Conservation (phyloP, 1,140 invertebrate genomes). For the Cyclargus thomasi region DNA sequence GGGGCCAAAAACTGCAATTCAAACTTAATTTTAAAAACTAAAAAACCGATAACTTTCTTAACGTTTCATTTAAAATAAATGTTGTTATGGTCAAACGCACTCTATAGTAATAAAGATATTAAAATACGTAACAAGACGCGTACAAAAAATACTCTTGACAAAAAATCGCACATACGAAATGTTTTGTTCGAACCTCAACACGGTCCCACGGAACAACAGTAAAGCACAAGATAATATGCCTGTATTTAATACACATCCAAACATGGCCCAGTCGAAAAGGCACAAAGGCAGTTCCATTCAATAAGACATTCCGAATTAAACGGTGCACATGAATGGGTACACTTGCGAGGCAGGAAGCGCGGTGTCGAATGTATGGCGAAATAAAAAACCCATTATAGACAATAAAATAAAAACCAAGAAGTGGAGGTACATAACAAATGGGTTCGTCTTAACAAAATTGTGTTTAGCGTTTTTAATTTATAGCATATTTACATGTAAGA, state of each 20-base stretch:
- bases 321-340: slow-evolving; percentile 49
- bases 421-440: slow-evolving; percentile 46
- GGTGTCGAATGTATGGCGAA: slow-evolving; percentile 56
- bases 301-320: slow-evolving; percentile 50
- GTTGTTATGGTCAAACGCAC: background rate
- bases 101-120: background rate
- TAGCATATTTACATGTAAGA: no score
- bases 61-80: background rate
- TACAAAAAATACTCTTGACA: slow-evolving; percentile 7
- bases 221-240: slow-evolving; percentile 55
- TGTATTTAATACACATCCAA: slow-evolving; percentile 62
- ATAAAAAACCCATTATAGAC: slow-evolving; percentile 50
- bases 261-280: slow-evolving; percentile 63
- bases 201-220: slow-evolving; percentile 46
- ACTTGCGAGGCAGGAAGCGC: slow-evolving; percentile 64
- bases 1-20: no score
- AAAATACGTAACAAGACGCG: background rate
- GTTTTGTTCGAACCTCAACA: slow-evolving; percentile 29
- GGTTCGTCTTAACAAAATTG: slow-evolving; percentile 37
- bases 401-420: slow-evolving; percentile 50
- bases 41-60: no score
- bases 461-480: background rate
- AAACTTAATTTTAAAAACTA: no score
- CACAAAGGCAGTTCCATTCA: slow-evolving; percentile 63
- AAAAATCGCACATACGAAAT: slow-evolving; percentile 28